phyloP scores from a whole-genome alignment of 2,797 vertebrate species.

The Erpetoichthys calabaricus region DNA sequence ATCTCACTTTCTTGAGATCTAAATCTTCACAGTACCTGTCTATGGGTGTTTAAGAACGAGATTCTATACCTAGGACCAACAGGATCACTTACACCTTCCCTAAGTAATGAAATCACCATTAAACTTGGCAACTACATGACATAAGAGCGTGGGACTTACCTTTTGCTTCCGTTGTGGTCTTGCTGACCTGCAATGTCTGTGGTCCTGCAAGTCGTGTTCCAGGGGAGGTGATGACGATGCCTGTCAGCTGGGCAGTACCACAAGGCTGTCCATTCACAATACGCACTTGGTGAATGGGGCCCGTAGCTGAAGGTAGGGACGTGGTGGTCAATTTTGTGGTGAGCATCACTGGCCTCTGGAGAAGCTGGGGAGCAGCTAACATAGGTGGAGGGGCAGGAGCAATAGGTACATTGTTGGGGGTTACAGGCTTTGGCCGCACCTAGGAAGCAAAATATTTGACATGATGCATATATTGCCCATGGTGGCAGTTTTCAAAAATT shows the following conservation, averaged over 20 bases:
- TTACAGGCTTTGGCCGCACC: constrained; percentile 81
- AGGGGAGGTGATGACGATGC: constrained; percentile 88
- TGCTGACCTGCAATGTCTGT: constrained; percentile 87
- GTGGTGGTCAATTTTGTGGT: constrained; percentile 79
- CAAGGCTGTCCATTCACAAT: constrained; percentile 89
- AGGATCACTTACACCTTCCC: no score
- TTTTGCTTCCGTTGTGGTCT: constrained; percentile 71
- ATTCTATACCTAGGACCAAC: no score
- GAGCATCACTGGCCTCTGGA: constrained; percentile 90
- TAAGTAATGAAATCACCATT: constrained; percentile 3
- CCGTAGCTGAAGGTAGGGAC: constrained; percentile 66
- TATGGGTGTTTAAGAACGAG: no score
- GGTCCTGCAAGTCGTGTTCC: constrained; percentile 61
- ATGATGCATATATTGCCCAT: no score
- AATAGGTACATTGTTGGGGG: constrained; percentile 85
- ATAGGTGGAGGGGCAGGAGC: constrained; percentile 92
- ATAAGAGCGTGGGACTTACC: neutral
- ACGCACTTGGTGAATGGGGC: constrained; percentile 91
- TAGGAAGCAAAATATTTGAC: constrained; percentile 27
- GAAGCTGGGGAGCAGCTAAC: constrained; percentile 91
- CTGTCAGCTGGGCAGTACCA: constrained; percentile 69
- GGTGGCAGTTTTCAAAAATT: no score
- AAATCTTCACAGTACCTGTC: no score
- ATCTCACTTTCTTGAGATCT: no score
- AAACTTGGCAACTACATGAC: no score